Conservation (phyloP, 2,113 vertebrate species). For the Cranoglanis bouderius region DNA sequence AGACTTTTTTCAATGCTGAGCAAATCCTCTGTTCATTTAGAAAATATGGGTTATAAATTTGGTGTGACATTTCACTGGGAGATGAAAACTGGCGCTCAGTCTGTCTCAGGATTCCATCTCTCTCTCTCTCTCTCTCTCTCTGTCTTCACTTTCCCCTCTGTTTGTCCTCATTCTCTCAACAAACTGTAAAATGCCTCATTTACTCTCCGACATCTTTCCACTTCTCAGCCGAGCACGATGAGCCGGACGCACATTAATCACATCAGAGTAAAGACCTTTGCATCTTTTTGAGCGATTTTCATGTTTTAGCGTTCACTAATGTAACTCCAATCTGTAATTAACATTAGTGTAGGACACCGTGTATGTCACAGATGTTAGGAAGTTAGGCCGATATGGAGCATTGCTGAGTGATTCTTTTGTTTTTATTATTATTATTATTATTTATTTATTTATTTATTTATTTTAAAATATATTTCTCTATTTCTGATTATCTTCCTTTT, state of each 20-base stretch:
- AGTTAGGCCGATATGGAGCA: too few relatives aligned
- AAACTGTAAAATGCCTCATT: conserved; percentile 52
- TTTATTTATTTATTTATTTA: background rate
- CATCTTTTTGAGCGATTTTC: background rate
- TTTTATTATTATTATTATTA: too few relatives aligned
- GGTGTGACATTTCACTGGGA: conserved; percentile 74
- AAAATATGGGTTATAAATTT: conserved; percentile 66
- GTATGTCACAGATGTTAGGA: background rate
- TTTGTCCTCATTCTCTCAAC: conserved; percentile 47
- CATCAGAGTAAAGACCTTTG: background rate
- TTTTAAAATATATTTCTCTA: background rate
- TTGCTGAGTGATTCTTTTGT: too few relatives aligned
- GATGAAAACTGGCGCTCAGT: conserved; percentile 70
- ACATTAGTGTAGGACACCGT: background rate
- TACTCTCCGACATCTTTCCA: background rate
- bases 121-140: conserved; percentile 43
- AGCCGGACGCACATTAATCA: background rate
- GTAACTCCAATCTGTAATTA: background rate
- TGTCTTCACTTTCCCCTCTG: background rate
- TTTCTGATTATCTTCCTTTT: background rate
- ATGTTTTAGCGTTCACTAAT: background rate
- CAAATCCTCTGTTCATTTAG: conserved; percentile 73
- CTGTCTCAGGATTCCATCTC: conserved; percentile 64
- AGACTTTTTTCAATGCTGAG: conserved; percentile 63
- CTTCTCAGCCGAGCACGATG: background rate